Evolutionary conservation across 2,888 invertebrate genomes (phyloP).

Genomic region (Callinectes sapidus): DNA sequence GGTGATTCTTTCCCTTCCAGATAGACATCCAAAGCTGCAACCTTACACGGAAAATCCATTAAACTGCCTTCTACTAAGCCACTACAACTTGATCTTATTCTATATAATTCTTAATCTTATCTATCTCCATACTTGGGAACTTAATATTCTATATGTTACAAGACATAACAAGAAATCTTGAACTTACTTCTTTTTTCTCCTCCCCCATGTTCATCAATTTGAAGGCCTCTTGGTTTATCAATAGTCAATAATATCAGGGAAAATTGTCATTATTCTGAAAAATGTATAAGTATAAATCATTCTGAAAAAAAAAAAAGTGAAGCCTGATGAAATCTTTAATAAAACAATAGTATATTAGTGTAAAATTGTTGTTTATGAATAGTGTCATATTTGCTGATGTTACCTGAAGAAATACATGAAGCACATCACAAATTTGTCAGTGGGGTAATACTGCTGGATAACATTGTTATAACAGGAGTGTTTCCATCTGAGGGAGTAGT

Average conservation of each 20-base stretch:
- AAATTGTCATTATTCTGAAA: not conserved
- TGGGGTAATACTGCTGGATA: no score
- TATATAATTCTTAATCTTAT: not conserved
- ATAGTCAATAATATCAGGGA: not conserved
- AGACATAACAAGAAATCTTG: not conserved
- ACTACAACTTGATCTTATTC: no score
- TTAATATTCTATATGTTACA: not conserved
- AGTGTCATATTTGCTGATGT: no score
- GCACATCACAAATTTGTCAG: no score
- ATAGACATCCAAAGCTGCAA: no score
- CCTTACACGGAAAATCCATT: no score
- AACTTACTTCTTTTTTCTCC: conserved; percentile 15
- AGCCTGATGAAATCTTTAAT: not conserved
- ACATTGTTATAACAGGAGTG: no score
- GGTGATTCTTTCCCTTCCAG: no score
- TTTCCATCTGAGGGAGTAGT: no score
- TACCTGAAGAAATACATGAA: no score
- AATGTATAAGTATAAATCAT: no score
- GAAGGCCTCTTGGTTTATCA: not conserved
- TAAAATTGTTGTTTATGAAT: not conserved
- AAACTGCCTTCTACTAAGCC: no score
- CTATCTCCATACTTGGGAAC: not conserved
- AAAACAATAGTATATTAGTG: not conserved
- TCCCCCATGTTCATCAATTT: not conserved
- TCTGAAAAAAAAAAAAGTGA: not conserved